phyloP scores from a whole-genome alignment of 2,797 vertebrate species.

The Pipistrellus nathusii region DNA sequence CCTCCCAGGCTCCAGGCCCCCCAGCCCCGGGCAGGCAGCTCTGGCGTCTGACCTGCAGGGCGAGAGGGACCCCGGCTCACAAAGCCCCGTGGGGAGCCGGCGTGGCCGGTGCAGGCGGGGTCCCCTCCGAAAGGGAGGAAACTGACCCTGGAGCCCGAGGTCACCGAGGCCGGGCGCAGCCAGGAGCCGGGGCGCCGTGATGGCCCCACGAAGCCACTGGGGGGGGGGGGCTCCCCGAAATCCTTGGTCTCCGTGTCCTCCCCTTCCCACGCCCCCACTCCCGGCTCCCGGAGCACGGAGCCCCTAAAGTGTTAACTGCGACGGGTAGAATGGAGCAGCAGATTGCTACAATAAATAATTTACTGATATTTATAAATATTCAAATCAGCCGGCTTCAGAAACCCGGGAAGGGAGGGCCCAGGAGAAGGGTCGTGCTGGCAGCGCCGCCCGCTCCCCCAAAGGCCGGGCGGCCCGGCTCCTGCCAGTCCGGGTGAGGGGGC shows the following conservation, averaged over 20 bases:
- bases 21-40: background rate
- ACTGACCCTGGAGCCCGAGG: background rate
- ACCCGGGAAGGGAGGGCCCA: slow-evolving; percentile 86
- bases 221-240: background rate
- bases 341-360: slow-evolving; percentile 99
- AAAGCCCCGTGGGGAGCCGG: fast-evolving
- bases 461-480: slow-evolving; percentile 88
- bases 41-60: background rate
- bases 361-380: slow-evolving; percentile 99
- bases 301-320: slow-evolving; percentile 90
- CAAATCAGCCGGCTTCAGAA: slow-evolving; percentile 94
- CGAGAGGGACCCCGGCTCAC: background rate
- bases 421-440: slow-evolving; percentile 83
- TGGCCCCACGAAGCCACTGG: fast-evolving
- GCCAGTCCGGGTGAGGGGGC: slow-evolving; percentile 76
- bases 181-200: fast-evolving
- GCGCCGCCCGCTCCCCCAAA: slow-evolving; percentile 85
- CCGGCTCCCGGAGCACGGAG: slow-evolving; percentile 67
- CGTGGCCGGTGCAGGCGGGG: fast-evolving
- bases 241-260: background rate
- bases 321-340: slow-evolving; percentile 94
- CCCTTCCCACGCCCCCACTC: background rate
- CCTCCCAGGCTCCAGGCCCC: background rate
- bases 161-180: background rate
- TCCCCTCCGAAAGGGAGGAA: background rate